Percentiles rank a stretch among this genome's conserved stretches.
These are phyloP conservation scores for Asbolus verrucosus DNA, from an alignment of 1,140 invertebrate genomes.

Conservation along the genomic window DNA sequence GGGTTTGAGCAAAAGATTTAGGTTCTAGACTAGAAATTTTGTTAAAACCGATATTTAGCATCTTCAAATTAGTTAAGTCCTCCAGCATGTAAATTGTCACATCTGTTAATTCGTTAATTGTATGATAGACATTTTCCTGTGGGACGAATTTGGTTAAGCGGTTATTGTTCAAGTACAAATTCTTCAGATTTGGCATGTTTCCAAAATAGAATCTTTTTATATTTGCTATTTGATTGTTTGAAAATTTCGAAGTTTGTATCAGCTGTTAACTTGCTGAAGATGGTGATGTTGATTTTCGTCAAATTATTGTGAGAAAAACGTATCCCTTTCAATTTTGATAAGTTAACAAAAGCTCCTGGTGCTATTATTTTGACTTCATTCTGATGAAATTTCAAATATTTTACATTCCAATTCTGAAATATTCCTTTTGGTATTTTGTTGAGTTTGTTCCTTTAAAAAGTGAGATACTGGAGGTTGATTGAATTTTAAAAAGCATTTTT, in stretches of 20 bases:
- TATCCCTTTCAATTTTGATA: conserved; percentile 12
- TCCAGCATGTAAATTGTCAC: conserved; percentile 40
- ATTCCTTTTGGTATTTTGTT: not conserved
- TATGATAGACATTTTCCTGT: conserved; percentile 7
- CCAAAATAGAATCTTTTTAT: conserved; percentile 41
- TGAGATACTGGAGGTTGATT: not conserved
- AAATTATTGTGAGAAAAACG: conserved; percentile 6
- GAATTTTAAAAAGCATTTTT: not conserved
- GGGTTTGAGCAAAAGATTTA: conserved; percentile 37
- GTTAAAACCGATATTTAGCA: conserved; percentile 45
- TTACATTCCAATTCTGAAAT: conserved; percentile 11
- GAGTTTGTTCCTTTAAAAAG: conserved; percentile 12
- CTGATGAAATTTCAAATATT: not conserved
- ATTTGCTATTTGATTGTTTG: conserved; percentile 39
- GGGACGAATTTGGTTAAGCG: conserved; percentile 30
- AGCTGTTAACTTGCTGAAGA: conserved; percentile 45
- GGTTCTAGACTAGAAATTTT: conserved; percentile 22
- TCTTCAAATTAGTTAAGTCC: conserved; percentile 36
- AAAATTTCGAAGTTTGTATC: conserved; percentile 20
- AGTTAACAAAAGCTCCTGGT: not conserved
- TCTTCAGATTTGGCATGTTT: conserved; percentile 33
- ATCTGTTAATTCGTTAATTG: conserved; percentile 39
- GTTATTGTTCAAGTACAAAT: conserved; percentile 43
- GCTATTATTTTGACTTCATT: not conserved
- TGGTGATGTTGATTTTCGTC: not conserved